Base-by-base conservation (phyloP, 1,140 invertebrate species). In the Zaprionus taronus region DNA sequence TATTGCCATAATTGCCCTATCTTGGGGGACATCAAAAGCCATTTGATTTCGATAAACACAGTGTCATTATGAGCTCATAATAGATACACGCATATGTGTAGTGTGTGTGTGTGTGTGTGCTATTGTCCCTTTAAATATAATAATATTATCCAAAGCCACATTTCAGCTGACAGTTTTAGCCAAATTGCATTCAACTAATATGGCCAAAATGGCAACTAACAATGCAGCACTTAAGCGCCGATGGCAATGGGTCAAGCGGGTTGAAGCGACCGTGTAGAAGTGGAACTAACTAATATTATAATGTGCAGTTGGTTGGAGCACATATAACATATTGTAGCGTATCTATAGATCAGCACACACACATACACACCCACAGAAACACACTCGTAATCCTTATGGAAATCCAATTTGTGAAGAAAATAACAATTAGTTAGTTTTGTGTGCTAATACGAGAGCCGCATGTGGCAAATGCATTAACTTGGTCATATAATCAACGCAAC, bases 351-450 rank as follows among this genome's bases (percentile, higher is more conserved):
- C 17, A 22, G n/a, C 17, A 22, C 11, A 47, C 41, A 9, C 15
- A 47, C 41, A 47, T 0, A 17, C 17, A 22, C 11, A 47, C 41
- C 2, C 15, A 47, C 41, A 47, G 0, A 17, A 4, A 17, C 26
- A 72, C 38, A 60, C 28, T 36, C 51, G 78, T 81, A 81, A 87
- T 83, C 66, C 75, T 70, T 60, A 74, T 81, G 75, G 81, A 89
- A 89, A 87, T 89, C 84, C 81, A 87, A 87, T 87, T 90, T 89
- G 81, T 28, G 56, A 84, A 74, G 84, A 90, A 89, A 89, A 89
- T 87, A 87, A 78, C 80, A 86, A 87, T 87, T 90, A 79, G 79
- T 81, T 89, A 72, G 68, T 78, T 89, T 68, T 68, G 68, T 68
- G 65, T 68, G 79, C 68, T 70, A 78, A 64, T 65, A 73, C 56